Base-by-base conservation (phyloP, 2,113 vertebrate genomes). In the Onychorhynchus coronatus region DNA sequence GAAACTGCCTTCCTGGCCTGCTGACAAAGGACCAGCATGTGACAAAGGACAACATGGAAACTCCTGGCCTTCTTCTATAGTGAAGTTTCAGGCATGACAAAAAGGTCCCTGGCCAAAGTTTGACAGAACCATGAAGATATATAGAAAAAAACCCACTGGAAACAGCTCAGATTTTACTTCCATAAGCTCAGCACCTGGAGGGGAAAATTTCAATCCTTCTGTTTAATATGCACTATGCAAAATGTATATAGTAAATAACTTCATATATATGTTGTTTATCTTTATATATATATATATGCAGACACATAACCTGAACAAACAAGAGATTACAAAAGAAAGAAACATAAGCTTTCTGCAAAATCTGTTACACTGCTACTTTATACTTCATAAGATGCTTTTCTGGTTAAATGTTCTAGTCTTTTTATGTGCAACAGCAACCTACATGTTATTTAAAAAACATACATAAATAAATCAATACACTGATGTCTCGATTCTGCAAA, bases 11-110 rank as follows among this genome's bases (percentile, higher is more conserved):
- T 67, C 47, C n/a, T 80, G 12, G 42, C 6, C 31, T 81, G 28
- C 47, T 59, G 24, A 47, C 19, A 28, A 62, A 87, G 31, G 42
- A 67, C 13, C 6, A 42, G 15, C 0, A 1, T 0, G 0, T 28
- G 44, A 1, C 22, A 35, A 65, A 67, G 46, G 49, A 58, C 23
- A 35, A 37, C 42, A 27, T 5, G 16, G 37, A 63, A 86, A 37
- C 63, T 58, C 81, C 12, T 33, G 62, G 31, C 12, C 42, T 78
- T 21, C 74, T 17, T 27, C 14, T 52, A 3, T 1, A 74, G 49
- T 4, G 19, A 63, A 67, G 27, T 2, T 4, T 30, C 1, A 0
- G 27, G 55, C 25, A 50, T 0, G 0, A 53, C n/a, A 37, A 35
- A 33, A 55, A 83, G 21, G 16, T 56, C 37, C 39, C 27, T 14